Conservation (phyloP, 1,140 invertebrate genomes). For the Penaeus japonicus region DNA sequence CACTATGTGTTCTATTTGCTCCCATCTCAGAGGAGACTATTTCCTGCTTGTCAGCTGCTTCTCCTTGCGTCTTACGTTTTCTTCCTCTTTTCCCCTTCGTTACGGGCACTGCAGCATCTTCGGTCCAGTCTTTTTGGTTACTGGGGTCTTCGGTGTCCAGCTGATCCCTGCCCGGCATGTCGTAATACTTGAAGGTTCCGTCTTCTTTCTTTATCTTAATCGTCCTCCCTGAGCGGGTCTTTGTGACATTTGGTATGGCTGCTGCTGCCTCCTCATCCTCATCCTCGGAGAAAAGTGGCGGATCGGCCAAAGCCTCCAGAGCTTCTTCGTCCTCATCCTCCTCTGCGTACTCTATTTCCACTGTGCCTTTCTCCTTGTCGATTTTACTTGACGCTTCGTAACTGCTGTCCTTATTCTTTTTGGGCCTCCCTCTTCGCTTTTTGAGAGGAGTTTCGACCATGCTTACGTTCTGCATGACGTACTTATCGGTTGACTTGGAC, state of each 20-base stretch:
- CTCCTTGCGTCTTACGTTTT: not conserved
- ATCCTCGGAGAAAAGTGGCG: conserved; percentile 35
- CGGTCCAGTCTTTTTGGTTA: not conserved
- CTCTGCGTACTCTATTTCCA: not conserved
- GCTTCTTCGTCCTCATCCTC: conserved; percentile 27
- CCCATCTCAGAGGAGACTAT: too few species aligned
- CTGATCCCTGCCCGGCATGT: conserved; percentile 24
- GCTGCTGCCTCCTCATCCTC: conserved; percentile 36
- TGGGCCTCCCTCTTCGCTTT: conserved; percentile 28
- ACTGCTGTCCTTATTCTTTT: conserved; percentile 10
- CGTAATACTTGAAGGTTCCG: conserved; percentile 40
- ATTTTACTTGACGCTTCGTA: not conserved
- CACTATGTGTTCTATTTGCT: too few species aligned
- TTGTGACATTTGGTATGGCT: conserved; percentile 11
- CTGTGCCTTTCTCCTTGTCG: not conserved
- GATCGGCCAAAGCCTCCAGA: conserved; percentile 7
- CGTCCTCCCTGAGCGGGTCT: conserved; percentile 34
- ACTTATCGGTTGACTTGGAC: conserved; percentile 28
- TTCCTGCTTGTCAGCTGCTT: not conserved
- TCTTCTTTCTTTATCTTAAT: conserved; percentile 41
- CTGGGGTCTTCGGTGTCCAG: conserved; percentile 9
- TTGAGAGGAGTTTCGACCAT: not conserved
- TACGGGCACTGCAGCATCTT: not conserved
- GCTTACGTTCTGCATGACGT: conserved; percentile 41
- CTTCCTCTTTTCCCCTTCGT: not conserved